Evolutionary conservation across 1,140 invertebrate genomes (phyloP).

Genomic region (Brachionus koreanus): DNA sequence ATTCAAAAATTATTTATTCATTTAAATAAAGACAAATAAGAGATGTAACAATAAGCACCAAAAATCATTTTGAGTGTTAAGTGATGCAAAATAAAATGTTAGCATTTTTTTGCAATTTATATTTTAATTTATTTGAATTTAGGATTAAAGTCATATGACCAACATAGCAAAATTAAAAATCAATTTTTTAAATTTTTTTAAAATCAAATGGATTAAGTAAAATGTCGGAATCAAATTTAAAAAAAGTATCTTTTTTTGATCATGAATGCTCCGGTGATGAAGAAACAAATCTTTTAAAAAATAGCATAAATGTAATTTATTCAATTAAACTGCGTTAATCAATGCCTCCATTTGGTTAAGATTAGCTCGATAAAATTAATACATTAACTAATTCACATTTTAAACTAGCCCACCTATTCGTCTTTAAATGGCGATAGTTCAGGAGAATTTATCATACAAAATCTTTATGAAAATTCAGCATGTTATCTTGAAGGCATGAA

Average conservation of each 20-base stretch:
- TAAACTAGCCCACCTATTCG: not conserved
- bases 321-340: not conserved
- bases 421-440: slow-evolving; percentile 23
- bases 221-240: not conserved
- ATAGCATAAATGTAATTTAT: not conserved
- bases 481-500: slow-evolving; percentile 7
- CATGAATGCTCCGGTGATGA: not conserved
- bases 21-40: no score
- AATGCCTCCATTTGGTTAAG: not conserved
- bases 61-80: no score
- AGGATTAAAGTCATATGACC: not conserved
- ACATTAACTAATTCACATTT: not conserved
- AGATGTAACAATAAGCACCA: no score
- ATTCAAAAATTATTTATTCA: no score
- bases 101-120: no score
- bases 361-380: not conserved
- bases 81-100: no score
- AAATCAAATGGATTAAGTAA: slow-evolving; percentile 46
- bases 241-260: slow-evolving; percentile 1
- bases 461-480: not conserved
- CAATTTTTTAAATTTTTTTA: not conserved
- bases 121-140: not conserved
- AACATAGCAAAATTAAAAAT: slow-evolving; percentile 20
- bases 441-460: slow-evolving; percentile 2
- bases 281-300: not conserved